Percentiles rank a stretch among this genome's conserved stretches.
Evolutionary conservation across 1,140 invertebrate species (phyloP).

Genomic region (Ips nitidus): DNA sequence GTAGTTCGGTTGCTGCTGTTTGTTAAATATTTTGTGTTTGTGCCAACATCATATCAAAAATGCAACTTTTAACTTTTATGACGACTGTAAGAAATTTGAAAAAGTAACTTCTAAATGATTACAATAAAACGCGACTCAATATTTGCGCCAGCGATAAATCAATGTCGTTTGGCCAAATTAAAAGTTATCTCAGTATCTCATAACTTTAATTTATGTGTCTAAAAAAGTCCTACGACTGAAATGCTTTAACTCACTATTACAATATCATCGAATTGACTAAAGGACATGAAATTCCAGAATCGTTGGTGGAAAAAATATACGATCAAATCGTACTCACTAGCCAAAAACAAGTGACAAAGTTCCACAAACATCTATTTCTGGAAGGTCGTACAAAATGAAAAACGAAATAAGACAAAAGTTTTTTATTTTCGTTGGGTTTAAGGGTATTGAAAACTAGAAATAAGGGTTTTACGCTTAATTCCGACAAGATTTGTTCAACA

Average conservation of each 20-base stretch:
- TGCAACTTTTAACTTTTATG: slow-evolving; percentile 39
- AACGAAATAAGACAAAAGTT: slow-evolving; percentile 4
- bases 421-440: neutral
- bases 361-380: slow-evolving; percentile 16
- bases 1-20: slow-evolving; percentile 7
- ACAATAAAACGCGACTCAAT: neutral
- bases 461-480: neutral
- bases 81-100: slow-evolving; percentile 32
- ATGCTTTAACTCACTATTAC: too few species aligned
- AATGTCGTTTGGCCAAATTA: neutral
- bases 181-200: neutral
- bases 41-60: slow-evolving; percentile 41
- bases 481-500: too few species aligned
- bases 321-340: slow-evolving; percentile 3
- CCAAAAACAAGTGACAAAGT: slow-evolving; percentile 14
- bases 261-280: too few species aligned
- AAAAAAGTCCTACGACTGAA: too few species aligned
- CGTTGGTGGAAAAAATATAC: slow-evolving; percentile 7
- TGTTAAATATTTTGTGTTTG: slow-evolving; percentile 32
- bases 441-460: neutral
- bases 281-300: neutral
- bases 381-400: slow-evolving; percentile 27
- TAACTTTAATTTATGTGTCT: neutral
- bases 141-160: slow-evolving; percentile 14
- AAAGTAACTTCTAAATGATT: slow-evolving; percentile 1